These are phyloP conservation scores for Cyclophora albipunctata DNA, from an alignment of 2,888 invertebrate genomes.

Conservation along the genomic window DNA sequence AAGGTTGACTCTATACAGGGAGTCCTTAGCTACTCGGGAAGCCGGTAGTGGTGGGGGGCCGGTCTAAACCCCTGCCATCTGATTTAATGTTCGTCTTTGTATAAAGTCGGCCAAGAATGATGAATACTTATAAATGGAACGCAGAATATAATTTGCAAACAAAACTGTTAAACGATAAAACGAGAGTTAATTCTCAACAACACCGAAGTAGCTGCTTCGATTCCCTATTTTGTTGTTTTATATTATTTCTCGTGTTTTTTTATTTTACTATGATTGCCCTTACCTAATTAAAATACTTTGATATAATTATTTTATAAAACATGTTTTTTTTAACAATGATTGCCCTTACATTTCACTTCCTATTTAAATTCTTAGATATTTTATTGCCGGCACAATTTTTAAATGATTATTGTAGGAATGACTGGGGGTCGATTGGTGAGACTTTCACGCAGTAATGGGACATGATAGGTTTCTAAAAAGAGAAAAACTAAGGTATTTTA, in stretches of 20 bases:
- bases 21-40: constrained; percentile 44
- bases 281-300: no score
- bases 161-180: constrained; percentile 34
- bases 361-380: no score
- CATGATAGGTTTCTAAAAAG: no score
- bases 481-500: no score
- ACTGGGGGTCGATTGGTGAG: no score
- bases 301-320: no score
- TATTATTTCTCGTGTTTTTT: background rate
- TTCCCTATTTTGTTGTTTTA: constrained; percentile 30
- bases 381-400: no score
- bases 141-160: constrained; percentile 25
- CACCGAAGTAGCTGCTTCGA: constrained; percentile 41
- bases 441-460: no score
- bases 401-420: no score
- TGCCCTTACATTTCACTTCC: no score
- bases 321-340: no score
- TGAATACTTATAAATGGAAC: constrained; percentile 33
- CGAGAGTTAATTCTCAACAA: constrained; percentile 35
- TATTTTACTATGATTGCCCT: background rate
- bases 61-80: constrained; percentile 40
- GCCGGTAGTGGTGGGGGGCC: constrained; percentile 43
- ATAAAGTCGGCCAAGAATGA: constrained; percentile 23
- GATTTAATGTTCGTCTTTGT: constrained; percentile 30
- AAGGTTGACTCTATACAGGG: constrained; percentile 14